Evolutionary conservation across 2,888 invertebrate species (phyloP), one percentile per base, ranked within the genome.

Genomic region (Dasysyrphus albostriatus): DNA sequence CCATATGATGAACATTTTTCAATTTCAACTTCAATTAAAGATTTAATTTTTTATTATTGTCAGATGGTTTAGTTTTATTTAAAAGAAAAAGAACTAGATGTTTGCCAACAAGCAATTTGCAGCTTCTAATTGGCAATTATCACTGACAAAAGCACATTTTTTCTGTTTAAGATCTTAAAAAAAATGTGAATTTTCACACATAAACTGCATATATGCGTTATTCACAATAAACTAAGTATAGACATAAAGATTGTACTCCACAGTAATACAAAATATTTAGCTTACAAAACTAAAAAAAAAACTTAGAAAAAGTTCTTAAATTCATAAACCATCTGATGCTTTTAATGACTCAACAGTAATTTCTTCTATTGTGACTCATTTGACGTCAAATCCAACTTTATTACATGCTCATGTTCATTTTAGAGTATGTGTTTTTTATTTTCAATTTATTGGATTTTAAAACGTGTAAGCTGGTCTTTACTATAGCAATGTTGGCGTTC

Each of bases 21-120:
- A 58, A 58, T 58, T 58, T 56, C 56, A 58, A 58, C 37, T 58
- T 56, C 56, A 58, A 58, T 58, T 58, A 37, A 58, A 58, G 34
- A 58, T 37, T 34, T 37, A 14, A 5, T 32, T 49, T 51, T 32
- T 58, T 58, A 37, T 58, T 58, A 37, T 37, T 37, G 58, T 37
- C 58, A 37, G 34, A 58, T 58, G 34, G 58, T 34, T 58, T 37
- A 19, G 10, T 10, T 58, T 58, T 10, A 34, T 58, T 32, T 32
- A 58, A 16, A 32, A n/a, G 6, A 29, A 32, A n/a, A 12, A 34
- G 8, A 32, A 34, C 16, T 9, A 5, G 3, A 24, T 24, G 24
- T 58, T 58, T 58, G 56, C 34, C 34, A 34, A 56, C n/a, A 34
- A 58, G 3, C 34, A n/a, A 58, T 58, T 58, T 34, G 16, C 58